phyloP scores from a whole-genome alignment of 2,113 vertebrate genomes.

The Lycocorax pyrrhopterus region DNA sequence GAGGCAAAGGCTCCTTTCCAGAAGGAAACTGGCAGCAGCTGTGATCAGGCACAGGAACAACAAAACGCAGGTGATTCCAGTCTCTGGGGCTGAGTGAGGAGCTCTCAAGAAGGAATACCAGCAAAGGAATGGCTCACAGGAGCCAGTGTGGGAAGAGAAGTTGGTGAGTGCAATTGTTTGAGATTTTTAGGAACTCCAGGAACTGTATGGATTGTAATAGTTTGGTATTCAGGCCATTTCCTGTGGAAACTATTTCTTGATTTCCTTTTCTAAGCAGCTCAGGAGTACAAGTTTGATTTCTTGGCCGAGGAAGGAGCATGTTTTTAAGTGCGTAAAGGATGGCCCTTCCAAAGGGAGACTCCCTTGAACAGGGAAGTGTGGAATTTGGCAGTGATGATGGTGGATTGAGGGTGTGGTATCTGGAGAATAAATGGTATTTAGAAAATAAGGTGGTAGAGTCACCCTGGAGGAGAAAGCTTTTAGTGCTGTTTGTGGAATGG shows the following conservation, averaged over 20 bases:
- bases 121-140: not conserved
- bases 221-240: not conserved
- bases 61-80: not conserved
- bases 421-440: not conserved
- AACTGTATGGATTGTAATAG: not conserved
- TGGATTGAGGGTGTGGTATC: not conserved
- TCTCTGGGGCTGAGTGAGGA: not conserved
- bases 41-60: not conserved
- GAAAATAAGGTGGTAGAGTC: not conserved
- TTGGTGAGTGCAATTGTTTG: not conserved
- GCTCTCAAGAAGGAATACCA: not conserved
- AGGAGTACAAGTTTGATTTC: not conserved
- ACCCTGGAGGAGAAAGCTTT: not conserved
- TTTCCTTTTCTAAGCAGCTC: not conserved
- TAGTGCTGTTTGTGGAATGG: not conserved
- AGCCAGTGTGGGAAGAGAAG: not conserved
- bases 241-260: conserved; percentile 1
- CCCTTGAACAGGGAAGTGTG: not conserved
- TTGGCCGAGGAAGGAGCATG: not conserved
- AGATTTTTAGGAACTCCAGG: not conserved
- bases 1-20: not conserved
- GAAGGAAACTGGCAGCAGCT: not conserved
- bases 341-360: not conserved
- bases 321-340: not conserved
- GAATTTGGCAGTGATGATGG: not conserved